These are phyloP conservation scores for Macrobrachium rosenbergii DNA, from an alignment of 1,140 invertebrate genomes.

Conservation along the genomic window DNA sequence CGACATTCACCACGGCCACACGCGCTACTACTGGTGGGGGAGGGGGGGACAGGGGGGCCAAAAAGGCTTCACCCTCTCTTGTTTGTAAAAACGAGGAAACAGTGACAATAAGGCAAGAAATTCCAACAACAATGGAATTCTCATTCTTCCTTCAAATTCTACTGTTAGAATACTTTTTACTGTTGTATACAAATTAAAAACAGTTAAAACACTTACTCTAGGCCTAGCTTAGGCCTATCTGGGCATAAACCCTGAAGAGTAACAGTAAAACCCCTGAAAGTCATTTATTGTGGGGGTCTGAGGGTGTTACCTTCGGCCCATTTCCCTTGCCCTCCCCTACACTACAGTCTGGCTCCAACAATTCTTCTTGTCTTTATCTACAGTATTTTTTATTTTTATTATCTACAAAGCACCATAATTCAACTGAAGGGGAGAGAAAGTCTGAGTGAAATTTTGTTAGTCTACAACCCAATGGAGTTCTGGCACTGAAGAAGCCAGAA, in stretches of 20 bases:
- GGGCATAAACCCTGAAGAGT: background rate
- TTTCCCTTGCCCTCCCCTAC: constrained; percentile 49
- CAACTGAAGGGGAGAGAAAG: background rate
- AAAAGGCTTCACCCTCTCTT: constrained; percentile 38
- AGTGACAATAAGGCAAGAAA: background rate
- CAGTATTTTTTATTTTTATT: background rate
- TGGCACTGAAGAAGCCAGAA: constrained; percentile 12
- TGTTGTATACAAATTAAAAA: too few species aligned
- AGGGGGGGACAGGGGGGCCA: constrained; percentile 24
- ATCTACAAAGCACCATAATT: background rate
- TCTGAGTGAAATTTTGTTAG: too few species aligned
- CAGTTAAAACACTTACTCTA: constrained; percentile 11
- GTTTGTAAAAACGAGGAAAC: background rate
- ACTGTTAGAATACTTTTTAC: too few species aligned
- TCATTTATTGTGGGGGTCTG: constrained; percentile 39
- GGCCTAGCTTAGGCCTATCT: constrained; percentile 32
- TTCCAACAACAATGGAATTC: background rate
- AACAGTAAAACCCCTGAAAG: constrained; percentile 9
- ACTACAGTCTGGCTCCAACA: constrained; percentile 48
- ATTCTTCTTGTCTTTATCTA: constrained; percentile 15
- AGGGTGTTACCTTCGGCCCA: constrained; percentile 38
- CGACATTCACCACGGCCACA: constrained; percentile 55
- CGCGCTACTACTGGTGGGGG: constrained; percentile 49
- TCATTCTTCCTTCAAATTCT: too few species aligned
- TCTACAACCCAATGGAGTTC: background rate